phyloP scores from a whole-genome alignment of 2,888 invertebrate genomes.

The Agrochola lota region DNA sequence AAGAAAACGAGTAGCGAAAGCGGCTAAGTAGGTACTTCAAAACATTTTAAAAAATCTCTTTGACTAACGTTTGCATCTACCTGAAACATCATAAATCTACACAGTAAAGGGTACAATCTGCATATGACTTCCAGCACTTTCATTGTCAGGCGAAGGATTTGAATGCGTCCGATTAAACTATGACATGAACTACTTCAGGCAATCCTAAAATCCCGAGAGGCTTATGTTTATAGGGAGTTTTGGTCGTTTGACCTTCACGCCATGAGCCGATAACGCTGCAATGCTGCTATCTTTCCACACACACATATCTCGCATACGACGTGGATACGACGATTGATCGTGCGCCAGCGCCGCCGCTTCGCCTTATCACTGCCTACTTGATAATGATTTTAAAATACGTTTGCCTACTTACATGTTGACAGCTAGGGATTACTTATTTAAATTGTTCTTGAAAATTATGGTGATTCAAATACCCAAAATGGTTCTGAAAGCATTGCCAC shows the following conservation, averaged over 20 bases:
- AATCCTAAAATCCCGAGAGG: slow-evolving; percentile 77
- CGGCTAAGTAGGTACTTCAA: background rate
- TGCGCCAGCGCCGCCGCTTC: slow-evolving; percentile 73
- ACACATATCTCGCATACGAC: slow-evolving; percentile 77
- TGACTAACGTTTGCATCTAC: slow-evolving; percentile 3
- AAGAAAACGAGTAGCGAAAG: background rate
- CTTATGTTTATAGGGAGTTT: slow-evolving; percentile 76
- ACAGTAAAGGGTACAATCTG: background rate
- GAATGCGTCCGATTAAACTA: slow-evolving; percentile 63
- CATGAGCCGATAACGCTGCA: slow-evolving; percentile 83
- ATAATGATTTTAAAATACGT: slow-evolving; percentile 87
- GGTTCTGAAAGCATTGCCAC: slow-evolving; percentile 2
- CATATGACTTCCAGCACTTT: slow-evolving; percentile 41
- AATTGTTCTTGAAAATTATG: slow-evolving; percentile 45
- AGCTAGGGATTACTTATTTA: slow-evolving; percentile 76
- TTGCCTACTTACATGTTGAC: slow-evolving; percentile 82
- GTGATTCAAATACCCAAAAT: slow-evolving; percentile 29
- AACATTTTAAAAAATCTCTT: background rate
- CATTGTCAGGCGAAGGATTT: slow-evolving; percentile 63
- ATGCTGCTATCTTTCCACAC: slow-evolving; percentile 77
- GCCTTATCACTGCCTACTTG: slow-evolving; percentile 84
- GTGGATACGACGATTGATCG: slow-evolving; percentile 84
- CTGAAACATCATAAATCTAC: slow-evolving; percentile 15
- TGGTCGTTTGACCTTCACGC: slow-evolving; percentile 80
- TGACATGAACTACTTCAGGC: slow-evolving; percentile 71